Evolutionary conservation across 2,888 invertebrate genomes (phyloP), one percentile per base, ranked within the genome.

Genomic region (Loripinus fragilis): DNA sequence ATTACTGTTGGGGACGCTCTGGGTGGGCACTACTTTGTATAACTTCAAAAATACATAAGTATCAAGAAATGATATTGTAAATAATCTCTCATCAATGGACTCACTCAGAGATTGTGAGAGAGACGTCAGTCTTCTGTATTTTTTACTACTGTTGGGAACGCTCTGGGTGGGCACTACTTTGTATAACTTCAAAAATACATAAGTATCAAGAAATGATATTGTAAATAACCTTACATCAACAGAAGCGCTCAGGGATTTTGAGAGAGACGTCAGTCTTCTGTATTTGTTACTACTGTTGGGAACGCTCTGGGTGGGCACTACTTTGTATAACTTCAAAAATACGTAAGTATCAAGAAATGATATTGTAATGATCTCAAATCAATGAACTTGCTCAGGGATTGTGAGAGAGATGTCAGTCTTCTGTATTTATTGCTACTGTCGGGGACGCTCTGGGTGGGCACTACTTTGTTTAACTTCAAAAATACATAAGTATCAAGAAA

Each of bases 161-260:
- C 93, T 95, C 15, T 95, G 95, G 95, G 90, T 95, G 17, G 95
- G 95, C 20, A 94, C 95, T 15, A 95, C 95, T 28, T 91, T 95
- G 45, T 95, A 94, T 91, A 95, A 95, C 90, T 95, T 95, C 90
- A 95, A 95, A 80, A 95, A 95, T 89, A 95, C 95, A 95, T 94
- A 88, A 91, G 94, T 87, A 76, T 28, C 25, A 55, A n/a, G n/a
- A n/a, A n/a, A n/a, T n/a, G n/a, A n/a, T n/a, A n/a, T n/a, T n/a
- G n/a, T n/a, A n/a, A n/a, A n/a, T n/a, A n/a, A n/a, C n/a, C n/a
- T n/a, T n/a, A n/a, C n/a, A n/a, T n/a, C n/a, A n/a, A n/a, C n/a
- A n/a, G n/a, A n/a, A n/a, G 35, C 75, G 1, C 48, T 72, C 28
- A 68, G n/a, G 68, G 74, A 30, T 0, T 95, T 95, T 89, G 92